Conservation (phyloP, 2,113 vertebrate genomes). For the Cryptomyrus ogoouensis region DNA sequence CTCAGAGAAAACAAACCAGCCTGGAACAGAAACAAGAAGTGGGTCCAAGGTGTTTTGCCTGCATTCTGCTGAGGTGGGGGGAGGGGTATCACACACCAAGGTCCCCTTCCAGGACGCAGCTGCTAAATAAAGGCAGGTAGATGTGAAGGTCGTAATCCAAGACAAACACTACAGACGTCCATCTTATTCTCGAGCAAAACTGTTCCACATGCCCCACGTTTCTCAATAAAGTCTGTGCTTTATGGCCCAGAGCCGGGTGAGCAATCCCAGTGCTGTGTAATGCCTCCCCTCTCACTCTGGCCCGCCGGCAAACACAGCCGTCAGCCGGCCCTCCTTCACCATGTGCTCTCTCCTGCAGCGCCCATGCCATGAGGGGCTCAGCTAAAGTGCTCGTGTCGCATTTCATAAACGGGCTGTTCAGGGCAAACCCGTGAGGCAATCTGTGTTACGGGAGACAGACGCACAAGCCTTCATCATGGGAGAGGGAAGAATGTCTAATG, state of each 20-base stretch:
- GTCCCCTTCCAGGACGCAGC: not conserved
- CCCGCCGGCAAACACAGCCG: not conserved
- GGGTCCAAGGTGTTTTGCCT: not conserved
- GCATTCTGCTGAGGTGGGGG: not conserved
- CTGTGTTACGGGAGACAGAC: not conserved
- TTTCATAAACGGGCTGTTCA: not conserved
- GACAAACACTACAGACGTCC: slow-evolving; percentile 1
- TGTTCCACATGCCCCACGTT: not conserved
- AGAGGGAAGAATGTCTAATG: not conserved
- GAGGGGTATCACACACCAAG: too few species aligned
- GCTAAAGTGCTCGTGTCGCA: not conserved
- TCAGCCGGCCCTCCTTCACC: not conserved
- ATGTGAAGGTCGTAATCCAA: not conserved
- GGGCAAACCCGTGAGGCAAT: not conserved
- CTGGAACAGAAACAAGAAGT: slow-evolving; percentile 5
- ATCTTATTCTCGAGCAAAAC: slow-evolving; percentile 3
- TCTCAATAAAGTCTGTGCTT: slow-evolving; percentile 7
- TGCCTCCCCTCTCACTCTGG: not conserved
- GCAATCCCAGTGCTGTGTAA: not conserved
- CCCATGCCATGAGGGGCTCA: not conserved
- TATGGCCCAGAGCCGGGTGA: not conserved
- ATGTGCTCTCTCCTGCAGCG: not conserved
- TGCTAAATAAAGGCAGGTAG: slow-evolving; percentile 2
- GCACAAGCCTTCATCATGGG: not conserved
- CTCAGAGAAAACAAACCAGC: not conserved